Base-by-base conservation (phyloP, 1,140 invertebrate genomes). In the Belonocnema kinseyi region DNA sequence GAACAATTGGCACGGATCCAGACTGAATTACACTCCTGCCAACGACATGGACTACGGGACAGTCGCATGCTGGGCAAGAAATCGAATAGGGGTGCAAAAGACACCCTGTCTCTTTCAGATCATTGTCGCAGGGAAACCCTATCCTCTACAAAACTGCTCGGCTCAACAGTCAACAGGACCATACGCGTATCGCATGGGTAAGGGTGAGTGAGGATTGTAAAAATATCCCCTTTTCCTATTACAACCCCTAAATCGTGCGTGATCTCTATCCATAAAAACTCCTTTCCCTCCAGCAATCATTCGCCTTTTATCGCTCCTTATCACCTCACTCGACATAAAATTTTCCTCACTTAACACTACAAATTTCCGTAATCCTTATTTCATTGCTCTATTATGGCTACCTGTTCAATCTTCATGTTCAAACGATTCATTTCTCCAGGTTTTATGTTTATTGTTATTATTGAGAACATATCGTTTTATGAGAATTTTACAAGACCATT, bases 21-120 rank as follows among this genome's bases (percentile, higher is more conserved):
- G 94, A 8, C 90, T 97, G 21, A 96, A 96, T 86, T 97, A 97
- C 88, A 97, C 96, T 0, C 96, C 96, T 1, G 94, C 93, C 12
- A 94, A 94, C 6, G 96, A 97, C 87, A 94, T 97, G 90, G 96
- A 98, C 88, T 98, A 97, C 85, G 97, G 97, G 17, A 97, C 95
- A 12, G 91, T 97, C 1, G 94, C 95, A 12, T 98, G 97, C 86
- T 97, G 94, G 93, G 96, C 95, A 0, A 93, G 92, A 79, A 97
- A 97, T 90, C 92, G 93, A 16, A 95, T 97, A 56, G 97, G 97
- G 6, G 91, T 93, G 77, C 96, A 97, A 88, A 94, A 94, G 85
- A 93, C 94, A 26, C 96, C 96, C 13, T 98, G 97, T 88, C 91
- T 97, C 72, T 97, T 97, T 90, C 96, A 97, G 88, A 94, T 98